Base-by-base conservation (phyloP, 2,888 invertebrate genomes). In the Ennomos erosarius region DNA sequence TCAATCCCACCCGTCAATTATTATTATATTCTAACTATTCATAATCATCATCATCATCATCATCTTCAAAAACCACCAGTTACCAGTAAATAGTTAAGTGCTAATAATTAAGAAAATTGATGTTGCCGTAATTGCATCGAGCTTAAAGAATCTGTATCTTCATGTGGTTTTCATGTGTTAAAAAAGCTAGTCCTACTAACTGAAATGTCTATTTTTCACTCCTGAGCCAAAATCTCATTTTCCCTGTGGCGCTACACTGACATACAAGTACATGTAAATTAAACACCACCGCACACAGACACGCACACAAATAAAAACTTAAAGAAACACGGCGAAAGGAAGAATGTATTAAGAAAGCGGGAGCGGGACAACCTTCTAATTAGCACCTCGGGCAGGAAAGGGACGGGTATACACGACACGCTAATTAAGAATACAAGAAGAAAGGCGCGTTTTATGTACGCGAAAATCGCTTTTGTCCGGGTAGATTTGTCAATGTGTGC, bases 341-440 rank as follows among this genome's bases (percentile, higher is more conserved):
- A 91, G 92, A 92, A 93, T 90, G 92, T 91, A 92, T 91, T 92
- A 92, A 92, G 92, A 92, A 90, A 90, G 93, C 90, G 89, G 69
- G 92, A 93, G 79, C 76, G 89, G 76, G 93, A 93, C 85, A 76
- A 81, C 74, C 79, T 84, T 82, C 85, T 90, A 90, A 90, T 90
- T 91, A 92, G 85, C 88, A 85, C 85, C 74, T 68, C 71, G 64
- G 44, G 91, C 70, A 80, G 68, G 90, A 93, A 82, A 83, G 85
- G 79, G 93, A 92, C 79, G 64, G 79, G 39, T 53, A 65, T 62
- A 82, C 64, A 79, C 87, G 88, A 85, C 91, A 93, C 93, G 94
- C 94, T 94, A 94, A 94, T 94, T 94, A 94, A 94, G 94, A 94
- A 94, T 94, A 93, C 94, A 88, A 92, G 94, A 94, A 94, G 94